Evolutionary conservation across 2,797 vertebrate species (phyloP).

Genomic region (Neosilurus mollespiculum): DNA sequence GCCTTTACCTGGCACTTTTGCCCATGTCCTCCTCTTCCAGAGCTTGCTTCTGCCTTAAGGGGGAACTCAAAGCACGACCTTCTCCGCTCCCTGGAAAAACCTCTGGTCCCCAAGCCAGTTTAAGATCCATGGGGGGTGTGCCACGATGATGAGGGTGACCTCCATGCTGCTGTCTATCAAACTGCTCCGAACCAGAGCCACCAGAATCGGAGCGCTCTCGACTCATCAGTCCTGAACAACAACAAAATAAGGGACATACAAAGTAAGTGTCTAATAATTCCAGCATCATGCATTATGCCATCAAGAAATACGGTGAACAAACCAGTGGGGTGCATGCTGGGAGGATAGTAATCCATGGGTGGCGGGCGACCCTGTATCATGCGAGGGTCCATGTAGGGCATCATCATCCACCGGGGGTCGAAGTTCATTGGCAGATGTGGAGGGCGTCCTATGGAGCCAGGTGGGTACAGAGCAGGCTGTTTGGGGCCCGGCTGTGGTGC

Average conservation of each 20-base stretch:
- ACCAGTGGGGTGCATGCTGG: constrained; percentile 88
- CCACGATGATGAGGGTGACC: constrained; percentile 76
- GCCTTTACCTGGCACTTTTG: constrained; percentile 79
- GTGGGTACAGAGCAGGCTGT: constrained; percentile 79
- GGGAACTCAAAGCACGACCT: constrained; percentile 77
- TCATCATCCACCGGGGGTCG: constrained; percentile 95
- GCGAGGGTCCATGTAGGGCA: constrained; percentile 90
- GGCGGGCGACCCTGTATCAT: constrained; percentile 88
- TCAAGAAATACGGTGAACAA: constrained; percentile 13
- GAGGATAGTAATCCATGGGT: constrained; percentile 86
- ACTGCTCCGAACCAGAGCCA: constrained; percentile 86
- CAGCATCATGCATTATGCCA: not conserved
- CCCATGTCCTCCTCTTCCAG: constrained; percentile 83
- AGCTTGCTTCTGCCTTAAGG: constrained; percentile 78
- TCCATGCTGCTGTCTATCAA: constrained; percentile 81
- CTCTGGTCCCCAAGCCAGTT: constrained; percentile 86
- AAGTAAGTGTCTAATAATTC: not conserved
- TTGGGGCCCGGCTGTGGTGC: constrained; percentile 73
- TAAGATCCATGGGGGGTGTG: constrained; percentile 89
- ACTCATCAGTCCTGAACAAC: constrained; percentile 78
- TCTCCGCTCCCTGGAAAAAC: constrained; percentile 79
- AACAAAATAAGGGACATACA: not conserved
- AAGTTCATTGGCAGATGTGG: constrained; percentile 88
- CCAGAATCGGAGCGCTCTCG: constrained; percentile 91
- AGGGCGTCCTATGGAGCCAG: constrained; percentile 81